A percentile compares a stretch with the other conserved stretches of the same genome.
These are phyloP conservation scores for Alitta virens DNA, from an alignment of 2,888 invertebrate genomes.

Conservation along the genomic window DNA sequence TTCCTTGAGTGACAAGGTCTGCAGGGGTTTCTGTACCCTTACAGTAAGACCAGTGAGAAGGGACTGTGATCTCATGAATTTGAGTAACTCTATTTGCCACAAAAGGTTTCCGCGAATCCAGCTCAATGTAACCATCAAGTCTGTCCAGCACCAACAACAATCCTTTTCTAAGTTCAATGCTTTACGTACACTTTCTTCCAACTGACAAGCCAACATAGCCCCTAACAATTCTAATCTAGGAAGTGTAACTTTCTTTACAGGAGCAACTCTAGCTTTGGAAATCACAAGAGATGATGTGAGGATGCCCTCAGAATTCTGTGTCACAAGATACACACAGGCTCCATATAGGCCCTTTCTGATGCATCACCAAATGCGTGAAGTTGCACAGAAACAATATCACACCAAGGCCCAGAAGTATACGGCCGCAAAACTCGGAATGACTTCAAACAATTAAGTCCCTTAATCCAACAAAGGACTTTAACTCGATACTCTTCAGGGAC, in stretches of 20 bases:
- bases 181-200: background rate
- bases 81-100: slow-evolving; percentile 33
- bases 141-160: background rate
- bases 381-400: background rate
- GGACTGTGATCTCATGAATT: slow-evolving; percentile 23
- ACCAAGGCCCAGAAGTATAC: slow-evolving; percentile 9
- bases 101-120: slow-evolving; percentile 29
- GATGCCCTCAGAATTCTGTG: background rate
- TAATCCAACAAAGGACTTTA: background rate
- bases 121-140: background rate
- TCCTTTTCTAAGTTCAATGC: background rate
- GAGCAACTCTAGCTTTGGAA: background rate
- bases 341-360: slow-evolving; percentile 21
- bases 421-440: background rate
- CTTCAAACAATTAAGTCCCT: slow-evolving; percentile 6
- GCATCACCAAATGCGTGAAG: slow-evolving; percentile 33
- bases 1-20: slow-evolving; percentile 35
- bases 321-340: background rate
- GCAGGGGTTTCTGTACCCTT: slow-evolving; percentile 36
- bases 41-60: slow-evolving; percentile 32
- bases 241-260: background rate
- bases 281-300: background rate
- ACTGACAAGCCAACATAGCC: background rate
- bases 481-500: slow-evolving; percentile 18
- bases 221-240: background rate